Base-by-base conservation (phyloP, 2,797 vertebrate genomes). In the Benthosema pterotum region DNA sequence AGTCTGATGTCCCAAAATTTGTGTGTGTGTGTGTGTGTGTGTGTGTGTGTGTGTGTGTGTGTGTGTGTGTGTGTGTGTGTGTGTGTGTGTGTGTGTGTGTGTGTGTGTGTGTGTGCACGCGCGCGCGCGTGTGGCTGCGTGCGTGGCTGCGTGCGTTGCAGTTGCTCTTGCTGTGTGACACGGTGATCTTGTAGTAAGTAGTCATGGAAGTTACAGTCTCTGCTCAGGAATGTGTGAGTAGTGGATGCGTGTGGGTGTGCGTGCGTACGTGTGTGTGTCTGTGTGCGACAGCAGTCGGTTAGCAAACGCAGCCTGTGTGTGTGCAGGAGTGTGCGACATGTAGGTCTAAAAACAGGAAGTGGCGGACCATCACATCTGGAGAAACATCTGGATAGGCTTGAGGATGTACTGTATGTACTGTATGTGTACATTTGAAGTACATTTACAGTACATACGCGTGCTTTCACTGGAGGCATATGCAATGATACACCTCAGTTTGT, bases 341-440 rank as follows among this genome's bases (percentile, higher is more conserved):
- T 22, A 28, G 75, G 60, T 55, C 52, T 59, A 65, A 76, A 82
- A 80, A 72, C 86, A 89, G 84, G 84, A 89, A 89, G 86, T 86
- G 74, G 74, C 71, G 69, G 71, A 50, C 77, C 57, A 63, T 82
- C 78, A 83, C 88, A 89, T 89, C 82, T 88, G 88, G 86, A 80
- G 79, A 63, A 79, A 87, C 87, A 88, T 91, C 85, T 88, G 88
- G 84, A 82, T 52, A 66, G 72, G 83, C 83, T 70, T 73, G 0
- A 43, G 80, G 69, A 69, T 71, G 65, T 55, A n/a, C n/a, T n/a
- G 43, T 51, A 17, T 43, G 4, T 15, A 17, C n/a, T 51, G 65
- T 57, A 69, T 49, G 42, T 67, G 17, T 68, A 12, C 13, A 46
- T 46, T 9, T 38, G 32, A 38, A 38, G 32, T 38, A 25, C 22